Evolutionary conservation across 2,888 invertebrate genomes (phyloP), one percentile per base, ranked within the genome.

Genomic region (Selenia dentaria): DNA sequence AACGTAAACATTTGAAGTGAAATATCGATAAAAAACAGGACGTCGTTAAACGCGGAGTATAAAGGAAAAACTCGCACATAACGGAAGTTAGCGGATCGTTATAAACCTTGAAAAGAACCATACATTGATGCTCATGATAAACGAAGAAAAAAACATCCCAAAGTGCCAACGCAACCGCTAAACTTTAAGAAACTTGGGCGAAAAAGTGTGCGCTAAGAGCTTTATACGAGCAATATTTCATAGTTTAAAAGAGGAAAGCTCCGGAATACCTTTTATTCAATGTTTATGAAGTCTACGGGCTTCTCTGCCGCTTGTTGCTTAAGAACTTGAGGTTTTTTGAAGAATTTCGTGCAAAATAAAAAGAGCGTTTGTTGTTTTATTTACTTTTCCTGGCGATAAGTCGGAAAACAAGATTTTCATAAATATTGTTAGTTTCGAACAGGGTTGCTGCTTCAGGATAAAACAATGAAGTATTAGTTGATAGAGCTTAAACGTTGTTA

Each of bases 201-300:
- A 57, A 63, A 59, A 68, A 67, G 61, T 61, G 63, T 59, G 63
- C 61, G 62, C 64, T 73, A 72, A 74, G 67, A 72, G 73, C 68
- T 70, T 73, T 74, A 62, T 66, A 70, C 67, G 58, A 54, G 63
- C 73, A 65, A 72, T 73, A 74, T 73, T 70, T 73, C 74, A 72
- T 74, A 73, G 74, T 73, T 73, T 70, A 74, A 70, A 70, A 70
- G 70, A 74, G 57, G 64, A 64, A 71, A 68, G 54, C 67, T 54
- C 59, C 59, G 54, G 66, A 59, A 62, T 64, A 62, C 67, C 61
- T 62, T 67, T 69, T 73, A 67, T 73, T 67, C 62, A 59, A 55
- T 67, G 67, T 68, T 70, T 70, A 69, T 70, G 62, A 62, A 65
- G 67, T 63, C 60, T 59, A 56, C 62, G 64, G 54, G 59, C 57